Base-by-base conservation (phyloP, 2,888 invertebrate genomes). In the Maniola hyperantus region DNA sequence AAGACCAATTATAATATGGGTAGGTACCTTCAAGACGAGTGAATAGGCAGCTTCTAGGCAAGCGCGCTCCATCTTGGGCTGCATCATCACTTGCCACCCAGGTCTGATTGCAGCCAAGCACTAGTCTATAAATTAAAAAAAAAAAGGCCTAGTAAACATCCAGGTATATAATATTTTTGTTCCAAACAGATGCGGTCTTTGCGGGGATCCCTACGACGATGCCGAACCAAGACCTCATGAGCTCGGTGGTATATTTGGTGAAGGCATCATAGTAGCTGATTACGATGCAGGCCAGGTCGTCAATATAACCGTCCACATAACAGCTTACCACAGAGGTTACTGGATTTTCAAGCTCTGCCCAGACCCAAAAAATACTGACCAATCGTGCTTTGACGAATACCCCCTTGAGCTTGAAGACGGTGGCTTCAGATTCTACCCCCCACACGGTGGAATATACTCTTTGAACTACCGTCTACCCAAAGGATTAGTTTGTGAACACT, bases 311-410 rank as follows among this genome's bases (percentile, higher is more conserved):
- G 94, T 97, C 0, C 95, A 97, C 78, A 83, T 97, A 48, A 97
- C 97, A 0, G 97, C 97, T 36, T 96, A 95, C 80, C 97, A 97
- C 84, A 93, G 93, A 77, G 97, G 97, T 13, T 96, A 95, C 87
- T 97, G 97, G 87, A 96, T 96, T 82, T 97, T 97, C 83, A 93
- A 95, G 53, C 81, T 97, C 15, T 97, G 97, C 79, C 94, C 96
- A 0, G 94, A 96, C 79, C 94, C 94, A n/a, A 88, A 89, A 68
- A 94, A 93, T 60, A 94, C 94, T 53, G 91, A 93, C 0, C 96
- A 97, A 78, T 93, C 94, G 0, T 97, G 97, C 78, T 93, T 97
- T 70, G 95, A 97, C 79, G 87, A 94, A 70, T 84, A 96, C 80
- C 75, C 95, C 0, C 80, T 97, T 5, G 91, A 93, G 73, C 82